These are phyloP conservation scores for Clavelina lepadiformis DNA, from an alignment of 23 tunicate genomes.

Conservation along the genomic window DNA sequence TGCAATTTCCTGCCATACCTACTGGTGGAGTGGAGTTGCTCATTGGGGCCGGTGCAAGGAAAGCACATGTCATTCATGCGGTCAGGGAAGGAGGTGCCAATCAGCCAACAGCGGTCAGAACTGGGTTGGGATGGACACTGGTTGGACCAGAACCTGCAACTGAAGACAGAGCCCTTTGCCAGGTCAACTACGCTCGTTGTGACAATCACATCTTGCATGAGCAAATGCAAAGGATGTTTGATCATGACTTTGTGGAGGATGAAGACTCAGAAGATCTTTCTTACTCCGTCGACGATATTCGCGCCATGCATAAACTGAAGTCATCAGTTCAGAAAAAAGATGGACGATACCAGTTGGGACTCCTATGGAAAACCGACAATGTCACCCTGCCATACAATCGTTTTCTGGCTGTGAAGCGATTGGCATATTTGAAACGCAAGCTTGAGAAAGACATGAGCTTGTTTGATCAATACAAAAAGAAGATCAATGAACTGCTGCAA, in stretches of 20 bases:
- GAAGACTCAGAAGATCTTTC: background rate
- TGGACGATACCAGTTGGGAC: slow-evolving; percentile 17
- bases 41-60: slow-evolving; percentile 3
- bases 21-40: slow-evolving; percentile 4
- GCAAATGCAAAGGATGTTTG: slow-evolving; percentile 12
- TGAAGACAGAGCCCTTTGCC: background rate
- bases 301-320: slow-evolving; percentile 3
- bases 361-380: slow-evolving; percentile 25
- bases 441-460: background rate
- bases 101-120: background rate
- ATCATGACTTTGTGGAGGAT: slow-evolving; percentile 4
- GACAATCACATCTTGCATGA: too few species aligned
- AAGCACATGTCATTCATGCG: background rate
- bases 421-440: slow-evolving; percentile 2
- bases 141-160: background rate
- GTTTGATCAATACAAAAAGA: slow-evolving; percentile 5
- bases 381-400: slow-evolving; percentile 19
- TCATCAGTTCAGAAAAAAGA: slow-evolving; percentile 2
- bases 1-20: too few species aligned
- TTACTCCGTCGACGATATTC: slow-evolving; percentile 4
- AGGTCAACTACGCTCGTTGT: background rate
- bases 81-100: background rate
- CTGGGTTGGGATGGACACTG: slow-evolving; percentile 2
- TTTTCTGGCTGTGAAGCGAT: slow-evolving; percentile 9
- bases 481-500: slow-evolving; percentile 4